Conservation (phyloP, 2,888 invertebrate genomes). For the Ptychoptera contaminata region DNA sequence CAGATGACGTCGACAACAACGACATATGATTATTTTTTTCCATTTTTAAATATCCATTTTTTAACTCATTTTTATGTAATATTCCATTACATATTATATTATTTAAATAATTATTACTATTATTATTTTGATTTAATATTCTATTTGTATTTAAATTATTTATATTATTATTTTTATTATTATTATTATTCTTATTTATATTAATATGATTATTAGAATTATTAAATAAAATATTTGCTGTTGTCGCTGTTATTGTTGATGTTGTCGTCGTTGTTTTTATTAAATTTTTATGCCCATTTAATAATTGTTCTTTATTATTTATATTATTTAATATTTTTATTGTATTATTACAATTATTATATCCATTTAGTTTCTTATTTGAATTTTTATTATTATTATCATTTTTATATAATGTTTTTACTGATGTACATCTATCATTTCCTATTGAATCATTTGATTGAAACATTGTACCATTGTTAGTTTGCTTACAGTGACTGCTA, state of each 20-base stretch:
- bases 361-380: too few relatives aligned
- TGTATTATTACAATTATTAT: slow-evolving; percentile 3
- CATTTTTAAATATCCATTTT: too few relatives aligned
- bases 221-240: too few relatives aligned
- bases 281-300: neutral
- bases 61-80: neutral
- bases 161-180: slow-evolving; percentile 8
- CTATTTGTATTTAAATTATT: slow-evolving; percentile 7
- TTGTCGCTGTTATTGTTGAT: slow-evolving; percentile 17
- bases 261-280: slow-evolving; percentile 18
- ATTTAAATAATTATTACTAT: slow-evolving; percentile 23
- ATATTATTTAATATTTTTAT: slow-evolving; percentile 6
- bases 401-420: too few relatives aligned
- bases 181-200: slow-evolving; percentile 6
- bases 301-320: neutral
- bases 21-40: neutral
- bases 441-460: too few relatives aligned
- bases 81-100: slow-evolving; percentile 8
- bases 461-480: too few relatives aligned
- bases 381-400: too few relatives aligned
- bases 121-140: slow-evolving; percentile 20
- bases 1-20: neutral
- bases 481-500: too few relatives aligned
- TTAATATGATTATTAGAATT: slow-evolving; percentile 11
- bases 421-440: too few relatives aligned